Evolutionary conservation across 2,888 invertebrate genomes (phyloP).

Genomic region (Siphonodentalium dalli): DNA sequence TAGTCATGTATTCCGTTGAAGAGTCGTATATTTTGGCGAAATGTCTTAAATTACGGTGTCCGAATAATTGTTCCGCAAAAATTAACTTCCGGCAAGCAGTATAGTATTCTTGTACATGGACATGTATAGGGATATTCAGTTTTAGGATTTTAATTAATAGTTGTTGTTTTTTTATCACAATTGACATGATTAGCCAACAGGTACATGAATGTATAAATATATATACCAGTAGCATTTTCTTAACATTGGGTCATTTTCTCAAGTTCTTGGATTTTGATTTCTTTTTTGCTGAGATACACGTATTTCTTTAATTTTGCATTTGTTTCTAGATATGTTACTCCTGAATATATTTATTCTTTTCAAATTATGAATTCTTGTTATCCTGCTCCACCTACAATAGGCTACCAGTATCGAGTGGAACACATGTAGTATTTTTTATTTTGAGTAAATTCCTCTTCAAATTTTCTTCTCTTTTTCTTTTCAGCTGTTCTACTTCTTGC

Average conservation of each 20-base stretch:
- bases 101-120: no score
- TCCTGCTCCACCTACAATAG: no score
- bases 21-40: no score
- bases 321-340: no score
- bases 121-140: background rate
- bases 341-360: no score
- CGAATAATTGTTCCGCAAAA: no score
- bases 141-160: background rate
- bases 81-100: no score
- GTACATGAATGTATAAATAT: background rate
- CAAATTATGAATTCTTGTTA: no score
- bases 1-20: no score
- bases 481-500: constrained; percentile 57
- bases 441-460: background rate
- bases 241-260: background rate
- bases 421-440: background rate
- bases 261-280: background rate
- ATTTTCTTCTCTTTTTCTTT: constrained; percentile 13
- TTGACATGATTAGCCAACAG: background rate
- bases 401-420: background rate
- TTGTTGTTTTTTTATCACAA: background rate
- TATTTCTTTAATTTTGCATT: no score
- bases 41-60: no score
- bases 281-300: no score
- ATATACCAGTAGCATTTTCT: background rate